Conservation (phyloP, 2,888 invertebrate species). For the Stegana nigrithorax region DNA sequence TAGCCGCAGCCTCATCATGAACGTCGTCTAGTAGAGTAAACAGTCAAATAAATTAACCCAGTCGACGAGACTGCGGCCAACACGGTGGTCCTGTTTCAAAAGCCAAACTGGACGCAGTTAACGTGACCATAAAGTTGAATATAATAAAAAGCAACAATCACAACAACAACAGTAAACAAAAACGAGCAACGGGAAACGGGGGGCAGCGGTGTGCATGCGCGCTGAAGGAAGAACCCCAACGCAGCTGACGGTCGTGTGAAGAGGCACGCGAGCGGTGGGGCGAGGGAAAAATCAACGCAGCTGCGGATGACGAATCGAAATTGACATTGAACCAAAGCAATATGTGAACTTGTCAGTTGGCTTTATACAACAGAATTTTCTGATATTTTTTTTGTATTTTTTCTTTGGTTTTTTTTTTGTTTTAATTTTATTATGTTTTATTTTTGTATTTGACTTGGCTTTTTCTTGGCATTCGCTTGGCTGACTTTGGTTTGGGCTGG, state of each 20-base stretch:
- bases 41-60: constrained; percentile 14
- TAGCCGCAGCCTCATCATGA: not conserved
- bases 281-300: constrained; percentile 57
- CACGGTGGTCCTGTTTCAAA: constrained; percentile 31
- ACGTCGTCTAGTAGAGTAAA: not conserved
- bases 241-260: no score
- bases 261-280: not conserved
- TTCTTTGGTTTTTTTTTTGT: not conserved
- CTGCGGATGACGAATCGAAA: constrained; percentile 66
- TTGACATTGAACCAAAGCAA: constrained; percentile 62
- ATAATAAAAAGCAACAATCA: constrained; percentile 6
- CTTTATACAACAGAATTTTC: constrained; percentile 6
- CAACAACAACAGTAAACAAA: not conserved
- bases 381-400: not conserved
- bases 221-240: not conserved
- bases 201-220: not conserved
- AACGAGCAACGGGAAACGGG: not conserved
- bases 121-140: constrained; percentile 51
- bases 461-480: constrained; percentile 20
- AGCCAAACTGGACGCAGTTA: constrained; percentile 56
- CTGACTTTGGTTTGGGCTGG: not conserved
- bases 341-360: constrained; percentile 33
- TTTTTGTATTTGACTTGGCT: no score
- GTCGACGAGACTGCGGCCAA: not conserved
- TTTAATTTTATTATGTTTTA: not conserved